Evolutionary conservation across 2,113 vertebrate species (phyloP), one percentile per base, ranked within the genome.

Genomic region (Picathartes gymnocephalus): DNA sequence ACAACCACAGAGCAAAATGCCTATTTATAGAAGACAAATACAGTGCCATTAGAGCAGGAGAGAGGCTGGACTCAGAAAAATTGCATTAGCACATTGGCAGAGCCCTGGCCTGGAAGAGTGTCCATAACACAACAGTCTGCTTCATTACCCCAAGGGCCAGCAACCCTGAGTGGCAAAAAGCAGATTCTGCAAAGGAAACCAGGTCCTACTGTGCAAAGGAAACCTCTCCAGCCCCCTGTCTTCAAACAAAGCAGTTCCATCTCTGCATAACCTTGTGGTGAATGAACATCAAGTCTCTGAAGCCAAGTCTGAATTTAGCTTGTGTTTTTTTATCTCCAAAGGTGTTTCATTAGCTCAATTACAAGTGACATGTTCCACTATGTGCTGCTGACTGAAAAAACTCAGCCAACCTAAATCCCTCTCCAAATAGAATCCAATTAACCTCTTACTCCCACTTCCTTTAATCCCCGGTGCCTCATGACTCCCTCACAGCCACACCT

Each of bases 261-360:
- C 91, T 71, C 88, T n/a, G 30, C n/a, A 6, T 16, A 89, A 71
- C 72, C 94, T 68, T 56, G 56, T 47, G 61, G 28, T 71, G 86
- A 84, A 64, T 51, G 91, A 90, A 58, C 35, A 2, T 31, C 30
- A 15, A 17, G 65, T 19, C 72, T 86, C 42, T 11, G 5, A 7
- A 88, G 81, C 79, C 88, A 82, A 74, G 76, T 9, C 92, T 83
- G 90, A 81, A 83, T 86, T 94, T 74, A 96, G 90, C 93, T 35
- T 5, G 33, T 73, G 90, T 0, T 20, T 81, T 84, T 95, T 77
- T 80, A 80, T 96, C 95, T 96, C 92, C 93, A 93, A 94, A 95
- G 92, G 93, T 94, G 95, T 95, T 97, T 97, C 96, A 88, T 95
- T 95, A 96, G 94, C 94, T 96, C 94, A 83, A 85, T 96, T 96